phyloP scores from a whole-genome alignment of 2,113 vertebrate genomes.

The Calidris pugnax region DNA sequence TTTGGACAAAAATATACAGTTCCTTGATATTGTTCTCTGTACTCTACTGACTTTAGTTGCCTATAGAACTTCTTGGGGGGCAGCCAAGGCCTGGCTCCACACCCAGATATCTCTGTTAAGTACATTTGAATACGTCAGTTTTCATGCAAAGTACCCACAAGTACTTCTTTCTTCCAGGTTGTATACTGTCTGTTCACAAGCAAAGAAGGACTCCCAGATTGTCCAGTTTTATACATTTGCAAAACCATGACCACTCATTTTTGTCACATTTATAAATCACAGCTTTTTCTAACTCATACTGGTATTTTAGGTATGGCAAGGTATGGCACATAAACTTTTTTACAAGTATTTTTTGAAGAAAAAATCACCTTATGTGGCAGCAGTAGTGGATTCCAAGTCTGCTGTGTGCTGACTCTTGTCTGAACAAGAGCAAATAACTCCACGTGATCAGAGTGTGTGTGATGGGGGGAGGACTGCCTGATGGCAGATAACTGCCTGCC shows the following conservation, averaged over 20 bases:
- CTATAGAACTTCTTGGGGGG: neutral
- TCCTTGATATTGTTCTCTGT: neutral
- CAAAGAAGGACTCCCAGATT: neutral
- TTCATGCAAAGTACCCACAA: neutral
- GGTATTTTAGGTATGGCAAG: neutral
- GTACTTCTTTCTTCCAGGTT: neutral
- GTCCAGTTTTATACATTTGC: neutral
- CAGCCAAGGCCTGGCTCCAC: neutral
- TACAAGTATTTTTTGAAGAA: neutral
- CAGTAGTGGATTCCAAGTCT: neutral
- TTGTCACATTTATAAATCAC: neutral
- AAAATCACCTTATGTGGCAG: neutral
- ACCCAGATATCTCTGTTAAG: neutral
- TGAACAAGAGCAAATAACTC: neutral
- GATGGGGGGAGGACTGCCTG: neutral
- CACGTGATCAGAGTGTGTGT: rapidly evolving
- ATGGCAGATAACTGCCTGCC: neutral
- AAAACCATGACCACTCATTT: neutral
- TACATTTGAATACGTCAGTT: neutral
- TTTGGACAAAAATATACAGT: neutral
- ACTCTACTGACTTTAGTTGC: neutral
- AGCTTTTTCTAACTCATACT: neutral
- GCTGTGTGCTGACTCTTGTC: neutral
- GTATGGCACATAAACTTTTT: neutral
- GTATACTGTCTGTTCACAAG: neutral